Evolutionary conservation across 1,140 invertebrate genomes (phyloP).

Genomic region (Diorhabda elongata): DNA sequence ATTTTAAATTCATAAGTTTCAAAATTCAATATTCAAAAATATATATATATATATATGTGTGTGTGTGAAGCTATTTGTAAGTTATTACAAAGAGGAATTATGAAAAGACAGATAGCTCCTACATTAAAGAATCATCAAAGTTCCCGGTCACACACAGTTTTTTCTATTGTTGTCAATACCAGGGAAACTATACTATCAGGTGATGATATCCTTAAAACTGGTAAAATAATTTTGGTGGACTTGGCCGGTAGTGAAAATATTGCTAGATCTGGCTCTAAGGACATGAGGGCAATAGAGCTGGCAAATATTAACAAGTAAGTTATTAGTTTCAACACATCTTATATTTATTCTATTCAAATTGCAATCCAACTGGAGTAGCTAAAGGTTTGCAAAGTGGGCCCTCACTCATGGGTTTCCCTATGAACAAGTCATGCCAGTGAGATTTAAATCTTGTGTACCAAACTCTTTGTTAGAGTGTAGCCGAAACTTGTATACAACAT

Average conservation of each 20-base stretch:
- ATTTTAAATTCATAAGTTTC: no score
- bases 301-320: conserved; percentile 82
- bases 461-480: no score
- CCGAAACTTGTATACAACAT: no score
- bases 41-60: no score
- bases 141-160: conserved; percentile 93
- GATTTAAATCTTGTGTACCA: no score
- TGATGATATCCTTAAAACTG: conserved; percentile 88
- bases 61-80: conserved; percentile 90
- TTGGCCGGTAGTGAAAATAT: conserved; percentile 97
- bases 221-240: conserved; percentile 96
- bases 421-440: no score
- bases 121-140: conserved; percentile 94
- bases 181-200: conserved; percentile 86
- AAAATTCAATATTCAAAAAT: no score
- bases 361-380: no score
- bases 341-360: no score
- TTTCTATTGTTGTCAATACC: conserved; percentile 91
- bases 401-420: no score
- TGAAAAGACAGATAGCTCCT: conserved; percentile 82
- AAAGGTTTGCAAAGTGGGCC: no score
- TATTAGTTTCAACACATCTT: neutral
- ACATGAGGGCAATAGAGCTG: conserved; percentile 87
- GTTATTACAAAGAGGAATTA: conserved; percentile 81
- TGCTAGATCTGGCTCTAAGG: conserved; percentile 85